Evolutionary conservation across 2,797 vertebrate species (phyloP).

Genomic region (Benthosema pterotum): DNA sequence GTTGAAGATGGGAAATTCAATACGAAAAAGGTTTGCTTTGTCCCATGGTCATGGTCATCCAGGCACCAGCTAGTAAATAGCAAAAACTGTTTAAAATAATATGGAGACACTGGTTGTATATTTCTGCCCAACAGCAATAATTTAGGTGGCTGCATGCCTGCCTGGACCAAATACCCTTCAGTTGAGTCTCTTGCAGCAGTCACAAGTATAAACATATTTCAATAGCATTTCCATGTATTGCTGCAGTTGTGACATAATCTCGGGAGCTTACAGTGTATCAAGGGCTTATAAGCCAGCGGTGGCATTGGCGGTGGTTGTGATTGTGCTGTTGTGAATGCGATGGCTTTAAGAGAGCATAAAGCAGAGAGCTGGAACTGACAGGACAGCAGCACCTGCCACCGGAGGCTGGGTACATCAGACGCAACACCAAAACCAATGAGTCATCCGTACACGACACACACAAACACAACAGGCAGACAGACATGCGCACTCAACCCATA

Average conservation of each 20-base stretch:
- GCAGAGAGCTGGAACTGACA: constrained; percentile 12
- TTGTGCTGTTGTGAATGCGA: background rate
- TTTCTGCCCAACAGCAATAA: too few species aligned
- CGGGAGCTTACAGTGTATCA: constrained; percentile 23
- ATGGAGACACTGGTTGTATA: too few species aligned
- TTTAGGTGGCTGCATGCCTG: too few species aligned
- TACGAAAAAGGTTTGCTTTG: too few species aligned
- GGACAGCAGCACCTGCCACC: constrained; percentile 14
- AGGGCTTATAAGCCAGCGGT: constrained; percentile 11
- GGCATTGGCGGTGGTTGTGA: background rate
- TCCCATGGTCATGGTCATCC: too few species aligned
- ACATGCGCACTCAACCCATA: background rate
- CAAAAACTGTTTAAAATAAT: too few species aligned
- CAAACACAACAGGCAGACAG: constrained; percentile 10
- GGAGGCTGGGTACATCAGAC: constrained; percentile 14
- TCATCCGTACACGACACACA: constrained; percentile 16
- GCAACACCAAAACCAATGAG: constrained; percentile 30
- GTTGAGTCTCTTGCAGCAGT: too few species aligned
- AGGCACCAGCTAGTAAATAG: too few species aligned
- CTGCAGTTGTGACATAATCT: constrained; percentile 31
- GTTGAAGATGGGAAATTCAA: too few species aligned
- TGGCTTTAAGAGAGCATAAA: constrained; percentile 19
- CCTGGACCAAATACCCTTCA: too few species aligned
- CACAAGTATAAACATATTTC: too few species aligned
- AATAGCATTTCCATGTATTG: too few species aligned